Evolutionary conservation across 2,113 vertebrate genomes (phyloP), one percentile per base, ranked within the genome.

Genomic region (Cyrtonyx montezumae): DNA sequence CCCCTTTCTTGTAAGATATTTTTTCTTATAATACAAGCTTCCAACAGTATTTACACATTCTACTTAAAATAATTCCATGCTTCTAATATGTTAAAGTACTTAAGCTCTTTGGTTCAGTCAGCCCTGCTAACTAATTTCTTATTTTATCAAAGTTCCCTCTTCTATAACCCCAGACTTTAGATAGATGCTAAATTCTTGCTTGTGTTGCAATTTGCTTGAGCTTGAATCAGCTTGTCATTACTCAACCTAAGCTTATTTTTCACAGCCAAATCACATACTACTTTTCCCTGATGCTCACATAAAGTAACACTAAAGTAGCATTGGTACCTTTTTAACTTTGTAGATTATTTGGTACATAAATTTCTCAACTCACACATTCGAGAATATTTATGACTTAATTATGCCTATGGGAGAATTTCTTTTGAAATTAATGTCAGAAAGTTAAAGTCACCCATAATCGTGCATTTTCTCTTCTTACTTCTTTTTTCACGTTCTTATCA

Each of bases 61-160:
- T 63, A 79, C 70, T 94, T 84, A 73, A 62, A 91, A 71, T 81
- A 89, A 82, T 87, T 73, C 53, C 14, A 18, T 73, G 36, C 16
- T 79, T 42, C 45, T 30, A 45, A 13, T 45, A 9, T 18, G 19
- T 84, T 81, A 25, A 91, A 93, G 61, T 69, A 6, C 59, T 73
- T 73, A 36, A 91, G 56, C 13, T 76, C 32, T 65, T 58, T 0
- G 0, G 25, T 81, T 87, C 74, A 89, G 58, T 66, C 75, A 87
- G 40, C n/a, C 11, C n/a, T 82, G 43, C 30, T 32, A 84, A 75
- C 36, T 74, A 62, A 87, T 84, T 82, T 82, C 40, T 87, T 30
- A 58, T 10, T 79, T 91, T 82, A 42, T 68, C 62, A 32, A 78
- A 83, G 45, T 66, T 81, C 62, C 0, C 19, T 82, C 6, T 79